A percentile compares a stretch with the other conserved stretches of the same genome.
These are phyloP conservation scores for Noctua janthina DNA, from an alignment of 2,888 invertebrate species.

Conservation along the genomic window DNA sequence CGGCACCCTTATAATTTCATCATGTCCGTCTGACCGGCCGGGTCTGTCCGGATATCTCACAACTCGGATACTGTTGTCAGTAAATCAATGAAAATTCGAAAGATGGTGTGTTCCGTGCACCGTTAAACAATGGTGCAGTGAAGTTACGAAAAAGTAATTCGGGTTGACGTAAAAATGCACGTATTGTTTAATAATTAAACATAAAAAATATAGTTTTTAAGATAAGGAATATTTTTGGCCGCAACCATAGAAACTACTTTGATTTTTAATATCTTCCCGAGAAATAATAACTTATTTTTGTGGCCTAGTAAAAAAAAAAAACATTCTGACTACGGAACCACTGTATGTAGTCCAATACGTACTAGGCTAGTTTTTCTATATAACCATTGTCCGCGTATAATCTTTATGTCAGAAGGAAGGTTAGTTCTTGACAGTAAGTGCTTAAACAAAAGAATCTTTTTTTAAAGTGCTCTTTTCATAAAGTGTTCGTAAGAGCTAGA, in stretches of 20 bases:
- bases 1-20: not conserved
- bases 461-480: constrained; percentile 31
- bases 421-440: constrained; percentile 25
- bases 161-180: not conserved
- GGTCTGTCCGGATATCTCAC: not conserved
- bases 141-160: not conserved
- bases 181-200: not conserved
- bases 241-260: not conserved
- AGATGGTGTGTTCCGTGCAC: not conserved
- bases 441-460: constrained; percentile 51
- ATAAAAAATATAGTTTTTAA: not conserved
- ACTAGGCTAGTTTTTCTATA: not conserved
- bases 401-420: constrained; percentile 17
- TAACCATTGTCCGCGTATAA: constrained; percentile 40
- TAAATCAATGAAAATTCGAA: not conserved
- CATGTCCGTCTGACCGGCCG: not conserved
- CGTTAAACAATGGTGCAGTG: not conserved
- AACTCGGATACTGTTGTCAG: not conserved
- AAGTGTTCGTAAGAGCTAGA: constrained; percentile 25
- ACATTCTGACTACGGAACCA: no score
- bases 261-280: not conserved
- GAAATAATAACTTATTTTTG: not conserved
- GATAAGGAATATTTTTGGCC: not conserved
- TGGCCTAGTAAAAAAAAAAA: not conserved
- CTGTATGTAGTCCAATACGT: no score